These are phyloP conservation scores for Tapirus terrestris DNA, from an alignment of 2,113 vertebrate species.

Conservation along the genomic window DNA sequence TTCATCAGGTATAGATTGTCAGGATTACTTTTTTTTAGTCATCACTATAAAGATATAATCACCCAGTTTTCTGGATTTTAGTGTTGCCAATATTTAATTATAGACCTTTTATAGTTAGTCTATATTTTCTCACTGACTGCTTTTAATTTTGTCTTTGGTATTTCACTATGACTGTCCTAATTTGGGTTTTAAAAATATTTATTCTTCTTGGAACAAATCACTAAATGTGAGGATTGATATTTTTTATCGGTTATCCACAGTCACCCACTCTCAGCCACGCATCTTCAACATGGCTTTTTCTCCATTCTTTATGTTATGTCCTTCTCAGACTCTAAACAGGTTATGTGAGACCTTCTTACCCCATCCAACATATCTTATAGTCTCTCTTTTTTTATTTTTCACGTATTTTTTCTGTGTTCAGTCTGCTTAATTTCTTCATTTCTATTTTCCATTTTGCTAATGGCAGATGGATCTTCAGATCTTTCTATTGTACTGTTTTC, in stretches of 20 bases:
- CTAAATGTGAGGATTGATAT: background rate
- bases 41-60: background rate
- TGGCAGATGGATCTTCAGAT: background rate
- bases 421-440: background rate
- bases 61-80: background rate
- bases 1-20: background rate
- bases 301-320: background rate
- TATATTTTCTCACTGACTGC: background rate
- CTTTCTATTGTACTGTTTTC: background rate
- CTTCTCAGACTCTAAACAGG: background rate
- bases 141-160: conserved; percentile 3
- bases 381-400: background rate
- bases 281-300: background rate
- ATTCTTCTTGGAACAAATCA: background rate
- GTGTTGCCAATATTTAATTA: background rate
- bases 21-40: background rate
- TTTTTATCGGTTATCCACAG: background rate
- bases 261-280: background rate
- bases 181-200: background rate
- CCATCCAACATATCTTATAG: background rate
- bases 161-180: background rate
- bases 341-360: background rate
- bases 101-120: background rate
- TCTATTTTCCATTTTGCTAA: background rate
- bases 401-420: background rate